phyloP scores from a whole-genome alignment of 2,797 vertebrate species.

The Tokudaia tokunoshimensis region DNA sequence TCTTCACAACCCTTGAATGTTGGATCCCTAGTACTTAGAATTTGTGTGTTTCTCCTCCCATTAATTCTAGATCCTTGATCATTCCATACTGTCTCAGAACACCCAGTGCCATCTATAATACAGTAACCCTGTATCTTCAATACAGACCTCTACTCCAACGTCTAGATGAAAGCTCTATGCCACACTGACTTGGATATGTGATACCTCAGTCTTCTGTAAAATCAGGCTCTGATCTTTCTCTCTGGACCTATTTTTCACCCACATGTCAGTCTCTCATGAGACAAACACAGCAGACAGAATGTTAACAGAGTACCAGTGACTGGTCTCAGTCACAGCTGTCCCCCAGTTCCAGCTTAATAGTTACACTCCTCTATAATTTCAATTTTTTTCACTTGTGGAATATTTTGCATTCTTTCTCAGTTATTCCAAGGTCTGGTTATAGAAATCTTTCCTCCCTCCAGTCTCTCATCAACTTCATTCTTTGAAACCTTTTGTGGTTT shows the following conservation, averaged over 20 bases:
- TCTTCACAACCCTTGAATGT: background rate
- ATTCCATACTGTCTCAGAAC: background rate
- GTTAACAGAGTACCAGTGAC: background rate
- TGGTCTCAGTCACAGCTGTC: too few species aligned
- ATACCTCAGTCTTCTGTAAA: background rate
- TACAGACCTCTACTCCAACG: background rate
- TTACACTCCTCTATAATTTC: background rate
- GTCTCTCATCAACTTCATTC: background rate
- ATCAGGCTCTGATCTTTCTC: background rate
- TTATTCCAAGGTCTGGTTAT: background rate
- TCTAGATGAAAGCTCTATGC: background rate
- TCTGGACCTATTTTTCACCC: background rate
- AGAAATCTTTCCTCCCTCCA: background rate
- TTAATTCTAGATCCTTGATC: background rate
- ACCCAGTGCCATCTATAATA: background rate
- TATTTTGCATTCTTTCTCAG: background rate
- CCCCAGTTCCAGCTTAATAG: background rate
- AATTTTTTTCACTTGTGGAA: background rate
- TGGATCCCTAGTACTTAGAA: background rate
- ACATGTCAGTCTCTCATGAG: background rate
- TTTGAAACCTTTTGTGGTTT: background rate
- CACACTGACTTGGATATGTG: background rate
- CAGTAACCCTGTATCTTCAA: background rate
- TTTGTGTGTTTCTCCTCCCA: background rate
- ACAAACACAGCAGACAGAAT: background rate